phyloP scores from a whole-genome alignment of 2,888 invertebrate genomes.

The Nephrocerus scutellatus region DNA sequence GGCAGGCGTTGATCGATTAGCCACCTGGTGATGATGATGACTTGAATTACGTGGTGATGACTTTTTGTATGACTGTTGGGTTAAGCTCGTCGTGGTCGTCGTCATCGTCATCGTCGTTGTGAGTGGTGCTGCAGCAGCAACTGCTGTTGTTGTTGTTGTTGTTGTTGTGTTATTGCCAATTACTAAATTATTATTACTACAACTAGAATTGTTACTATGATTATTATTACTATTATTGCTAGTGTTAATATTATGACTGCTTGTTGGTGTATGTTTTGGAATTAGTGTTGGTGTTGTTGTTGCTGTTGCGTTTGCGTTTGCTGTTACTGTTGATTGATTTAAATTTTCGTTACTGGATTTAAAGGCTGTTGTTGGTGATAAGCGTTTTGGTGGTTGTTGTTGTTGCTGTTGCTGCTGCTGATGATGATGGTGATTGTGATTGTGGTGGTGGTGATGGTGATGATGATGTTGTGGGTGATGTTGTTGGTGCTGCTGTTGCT shows the following conservation, averaged over 20 bases:
- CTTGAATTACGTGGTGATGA: conserved; percentile 26
- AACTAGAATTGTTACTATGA: conserved; percentile 18
- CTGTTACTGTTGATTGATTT: conserved; percentile 22
- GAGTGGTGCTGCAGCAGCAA: conserved; percentile 7
- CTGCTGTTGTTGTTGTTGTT: conserved; percentile 9
- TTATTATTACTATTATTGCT: conserved; percentile 20
- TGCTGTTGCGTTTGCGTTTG: conserved; percentile 24
- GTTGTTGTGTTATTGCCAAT: conserved; percentile 16
- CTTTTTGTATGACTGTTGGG: conserved; percentile 24
- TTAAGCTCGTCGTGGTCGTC: not conserved
- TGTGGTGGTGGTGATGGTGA: conserved; percentile 28
- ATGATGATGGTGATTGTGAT: conserved; percentile 13
- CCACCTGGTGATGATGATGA: no score
- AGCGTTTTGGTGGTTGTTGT: conserved; percentile 27
- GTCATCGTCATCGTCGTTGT: conserved; percentile 13
- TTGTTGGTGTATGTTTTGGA: conserved; percentile 31
- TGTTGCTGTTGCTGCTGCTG: conserved; percentile 22
- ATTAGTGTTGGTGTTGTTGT: conserved; percentile 19
- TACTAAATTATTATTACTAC: conserved; percentile 21
- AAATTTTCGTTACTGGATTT: conserved; percentile 29
- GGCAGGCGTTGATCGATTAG: no score
- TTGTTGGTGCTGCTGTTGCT: conserved; percentile 14
- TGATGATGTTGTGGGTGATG: conserved; percentile 25
- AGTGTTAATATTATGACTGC: conserved; percentile 18
- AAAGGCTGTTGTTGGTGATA: conserved; percentile 29